phyloP scores from a whole-genome alignment of 2,888 invertebrate genomes.

The Calameuta filiformis region DNA sequence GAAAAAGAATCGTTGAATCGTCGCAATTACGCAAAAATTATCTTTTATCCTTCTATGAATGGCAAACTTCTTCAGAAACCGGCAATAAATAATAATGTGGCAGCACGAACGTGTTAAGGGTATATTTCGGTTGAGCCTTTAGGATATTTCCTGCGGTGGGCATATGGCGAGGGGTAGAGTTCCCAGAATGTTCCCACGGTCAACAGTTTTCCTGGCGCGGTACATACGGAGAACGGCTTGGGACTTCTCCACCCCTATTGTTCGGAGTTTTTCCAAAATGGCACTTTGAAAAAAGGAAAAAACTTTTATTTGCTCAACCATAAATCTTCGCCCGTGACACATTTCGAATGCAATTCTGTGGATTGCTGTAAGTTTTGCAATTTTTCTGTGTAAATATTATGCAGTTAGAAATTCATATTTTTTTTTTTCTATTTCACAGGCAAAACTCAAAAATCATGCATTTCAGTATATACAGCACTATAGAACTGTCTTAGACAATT shows the following conservation, averaged over 20 bases:
- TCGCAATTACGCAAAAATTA: not conserved
- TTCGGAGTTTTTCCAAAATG: slow-evolving; percentile 15
- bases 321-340: not conserved
- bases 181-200: slow-evolving; percentile 65
- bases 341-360: not conserved
- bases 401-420: not conserved
- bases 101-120: not conserved
- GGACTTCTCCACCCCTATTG: slow-evolving; percentile 15
- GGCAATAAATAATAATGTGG: not conserved
- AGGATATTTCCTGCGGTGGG: slow-evolving; percentile 58
- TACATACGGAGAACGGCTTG: not conserved
- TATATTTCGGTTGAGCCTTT: slow-evolving; percentile 34
- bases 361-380: not conserved
- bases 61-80: not conserved
- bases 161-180: slow-evolving; percentile 62
- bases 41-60: not conserved
- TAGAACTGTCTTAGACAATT: not conserved
- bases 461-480: not conserved
- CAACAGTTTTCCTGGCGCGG: slow-evolving; percentile 55
- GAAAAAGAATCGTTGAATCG: not conserved
- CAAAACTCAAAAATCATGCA: not conserved
- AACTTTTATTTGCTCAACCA: not conserved
- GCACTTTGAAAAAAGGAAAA: slow-evolving; percentile 9
- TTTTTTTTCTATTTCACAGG: not conserved
- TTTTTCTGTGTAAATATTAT: not conserved